These are phyloP conservation scores for Galago senegalensis DNA, from an alignment of 2,797 vertebrate genomes.

Conservation along the genomic window DNA sequence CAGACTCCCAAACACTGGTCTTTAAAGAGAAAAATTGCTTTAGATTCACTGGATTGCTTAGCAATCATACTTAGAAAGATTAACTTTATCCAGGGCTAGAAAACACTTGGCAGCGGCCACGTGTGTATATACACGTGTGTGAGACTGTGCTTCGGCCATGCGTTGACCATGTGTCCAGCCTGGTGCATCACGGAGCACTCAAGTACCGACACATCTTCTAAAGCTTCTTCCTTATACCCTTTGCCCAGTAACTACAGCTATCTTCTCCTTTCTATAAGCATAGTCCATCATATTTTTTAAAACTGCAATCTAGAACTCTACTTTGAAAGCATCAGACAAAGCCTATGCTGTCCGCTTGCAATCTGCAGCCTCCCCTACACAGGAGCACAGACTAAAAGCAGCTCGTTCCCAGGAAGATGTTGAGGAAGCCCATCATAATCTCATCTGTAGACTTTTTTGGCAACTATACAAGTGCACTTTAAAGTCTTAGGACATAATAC, in stretches of 20 bases:
- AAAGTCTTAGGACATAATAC: slow-evolving; percentile 36
- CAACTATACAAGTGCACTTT: slow-evolving; percentile 52
- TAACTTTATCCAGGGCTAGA: slow-evolving; percentile 27
- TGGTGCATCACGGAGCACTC: neutral
- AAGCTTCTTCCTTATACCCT: neutral
- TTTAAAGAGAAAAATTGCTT: slow-evolving; percentile 31
- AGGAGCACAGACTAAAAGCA: neutral
- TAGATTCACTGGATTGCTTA: slow-evolving; percentile 4
- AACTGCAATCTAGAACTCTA: slow-evolving; percentile 24
- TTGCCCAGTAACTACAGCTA: neutral
- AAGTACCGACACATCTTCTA: neutral
- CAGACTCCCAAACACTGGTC: neutral
- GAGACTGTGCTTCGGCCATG: neutral
- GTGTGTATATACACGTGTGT: neutral
- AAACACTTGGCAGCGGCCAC: neutral
- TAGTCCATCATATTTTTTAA: neutral
- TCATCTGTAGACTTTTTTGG: slow-evolving; percentile 49
- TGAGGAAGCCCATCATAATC: slow-evolving; percentile 31
- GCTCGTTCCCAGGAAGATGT: neutral
- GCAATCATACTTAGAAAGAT: slow-evolving; percentile 7
- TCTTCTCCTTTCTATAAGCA: slow-evolving; percentile 14
- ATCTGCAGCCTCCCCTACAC: slow-evolving; percentile 10
- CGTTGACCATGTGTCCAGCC: neutral
- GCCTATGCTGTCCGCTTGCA: neutral
- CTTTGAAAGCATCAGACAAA: slow-evolving; percentile 13